Conservation (phyloP, 1,140 invertebrate species). For the Ladona fulva region DNA sequence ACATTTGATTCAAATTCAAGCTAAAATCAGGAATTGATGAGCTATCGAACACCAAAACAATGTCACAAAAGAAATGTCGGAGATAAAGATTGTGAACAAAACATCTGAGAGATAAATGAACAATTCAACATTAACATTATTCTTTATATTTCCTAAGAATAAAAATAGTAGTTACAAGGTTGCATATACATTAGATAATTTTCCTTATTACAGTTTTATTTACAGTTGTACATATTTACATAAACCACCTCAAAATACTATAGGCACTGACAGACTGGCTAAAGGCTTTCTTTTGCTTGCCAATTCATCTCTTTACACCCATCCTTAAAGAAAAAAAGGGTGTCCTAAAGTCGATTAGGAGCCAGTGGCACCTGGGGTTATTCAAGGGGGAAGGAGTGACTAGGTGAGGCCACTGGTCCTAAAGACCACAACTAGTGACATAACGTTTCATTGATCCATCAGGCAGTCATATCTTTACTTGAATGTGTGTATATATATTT, state of each 20-base stretch:
- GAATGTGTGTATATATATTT: background rate
- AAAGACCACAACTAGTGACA: background rate
- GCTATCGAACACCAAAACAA: too few relatives aligned
- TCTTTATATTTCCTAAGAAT: constrained; percentile 10
- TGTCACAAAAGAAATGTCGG: too few relatives aligned
- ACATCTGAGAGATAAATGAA: too few relatives aligned
- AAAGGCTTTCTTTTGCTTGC: background rate
- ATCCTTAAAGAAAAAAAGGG: background rate
- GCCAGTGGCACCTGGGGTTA: background rate
- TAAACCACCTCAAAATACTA: constrained; percentile 6
- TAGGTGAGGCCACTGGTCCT: background rate
- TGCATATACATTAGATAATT: background rate
- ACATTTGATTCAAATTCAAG: too few relatives aligned
- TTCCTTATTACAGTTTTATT: constrained; percentile 5
- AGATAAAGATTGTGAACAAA: too few relatives aligned
- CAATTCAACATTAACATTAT: background rate
- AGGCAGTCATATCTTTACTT: background rate
- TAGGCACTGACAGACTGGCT: constrained; percentile 6
- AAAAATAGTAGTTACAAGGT: constrained; percentile 10
- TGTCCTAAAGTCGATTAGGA: background rate
- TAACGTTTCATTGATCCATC: background rate
- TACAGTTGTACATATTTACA: constrained; percentile 10
- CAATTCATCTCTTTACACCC: background rate
- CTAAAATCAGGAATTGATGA: too few relatives aligned
- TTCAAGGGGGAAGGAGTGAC: background rate